phyloP scores from a whole-genome alignment of 1,140 invertebrate species.

The Hypsibius dujardini region DNA sequence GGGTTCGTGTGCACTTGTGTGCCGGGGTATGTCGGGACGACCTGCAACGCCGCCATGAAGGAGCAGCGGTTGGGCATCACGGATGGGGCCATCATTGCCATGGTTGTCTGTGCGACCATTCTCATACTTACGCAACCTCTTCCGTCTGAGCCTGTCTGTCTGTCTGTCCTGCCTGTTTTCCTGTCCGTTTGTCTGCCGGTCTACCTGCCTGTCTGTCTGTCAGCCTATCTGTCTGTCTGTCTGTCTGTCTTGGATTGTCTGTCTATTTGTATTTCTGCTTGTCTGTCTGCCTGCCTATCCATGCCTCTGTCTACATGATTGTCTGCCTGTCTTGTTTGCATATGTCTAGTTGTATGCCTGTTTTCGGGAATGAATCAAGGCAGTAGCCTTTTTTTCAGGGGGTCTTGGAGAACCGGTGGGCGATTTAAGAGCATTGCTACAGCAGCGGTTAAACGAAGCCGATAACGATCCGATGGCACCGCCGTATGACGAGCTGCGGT shows the following conservation, averaged over 20 bases:
- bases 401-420: slow-evolving; percentile 29
- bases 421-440: slow-evolving; percentile 67
- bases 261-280: background rate
- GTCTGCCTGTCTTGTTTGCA: slow-evolving; percentile 11
- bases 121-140: slow-evolving; percentile 28
- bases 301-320: slow-evolving; percentile 19
- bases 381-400: slow-evolving; percentile 28
- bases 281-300: background rate
- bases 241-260: background rate
- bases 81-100: slow-evolving; percentile 29
- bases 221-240: too few species aligned
- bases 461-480: slow-evolving; percentile 86
- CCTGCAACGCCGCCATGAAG: slow-evolving; percentile 49
- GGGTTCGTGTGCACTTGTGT: slow-evolving; percentile 61
- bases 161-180: too few species aligned
- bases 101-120: slow-evolving; percentile 30
- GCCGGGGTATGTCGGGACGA: slow-evolving; percentile 74
- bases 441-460: slow-evolving; percentile 79
- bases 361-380: too few species aligned
- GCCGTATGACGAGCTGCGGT: slow-evolving; percentile 84
- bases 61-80: slow-evolving; percentile 27
- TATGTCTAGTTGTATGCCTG: slow-evolving; percentile 21
- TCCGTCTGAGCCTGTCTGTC: background rate
- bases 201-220: too few species aligned
- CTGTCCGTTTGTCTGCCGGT: too few species aligned